These are phyloP conservation scores for Fundulus diaphanus DNA, from an alignment of 2,797 vertebrate species.

Conservation along the genomic window DNA sequence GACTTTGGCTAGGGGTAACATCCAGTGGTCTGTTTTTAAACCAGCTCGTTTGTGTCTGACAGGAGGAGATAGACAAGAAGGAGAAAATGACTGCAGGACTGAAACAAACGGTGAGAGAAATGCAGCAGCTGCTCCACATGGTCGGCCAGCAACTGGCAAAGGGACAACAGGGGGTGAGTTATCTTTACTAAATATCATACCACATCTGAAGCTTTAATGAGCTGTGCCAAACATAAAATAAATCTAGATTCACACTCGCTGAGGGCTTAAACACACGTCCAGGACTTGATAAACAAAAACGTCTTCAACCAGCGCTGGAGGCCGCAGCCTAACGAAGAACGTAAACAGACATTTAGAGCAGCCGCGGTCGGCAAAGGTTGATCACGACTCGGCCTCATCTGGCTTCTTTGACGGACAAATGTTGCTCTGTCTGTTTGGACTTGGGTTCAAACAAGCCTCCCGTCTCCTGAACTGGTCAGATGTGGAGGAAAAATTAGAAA, in stretches of 20 bases:
- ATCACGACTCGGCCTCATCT: no score
- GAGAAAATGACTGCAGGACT: constrained; percentile 88
- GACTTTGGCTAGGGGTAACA: background rate
- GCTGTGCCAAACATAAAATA: background rate
- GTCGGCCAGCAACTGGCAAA: constrained; percentile 92
- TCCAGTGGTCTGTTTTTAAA: constrained; percentile 17
- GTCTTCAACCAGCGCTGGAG: no score
- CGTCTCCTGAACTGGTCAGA: no score
- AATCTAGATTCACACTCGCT: background rate
- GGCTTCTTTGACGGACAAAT: no score
- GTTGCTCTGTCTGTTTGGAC: no score
- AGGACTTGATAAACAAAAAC: no score
- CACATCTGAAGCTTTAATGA: background rate
- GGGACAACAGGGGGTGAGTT: constrained; percentile 82
- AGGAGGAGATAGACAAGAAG: constrained; percentile 90
- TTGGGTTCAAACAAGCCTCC: no score
- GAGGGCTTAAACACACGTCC: no score
- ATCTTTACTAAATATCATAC: background rate
- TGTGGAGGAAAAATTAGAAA: no score
- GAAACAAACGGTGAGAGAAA: constrained; percentile 90
- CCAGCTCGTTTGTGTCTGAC: constrained; percentile 35
- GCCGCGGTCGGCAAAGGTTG: no score
- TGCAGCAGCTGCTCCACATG: constrained; percentile 91
- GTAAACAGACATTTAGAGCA: no score
- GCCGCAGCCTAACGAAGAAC: no score